Conservation (phyloP, 2,113 vertebrate species). For the Chlorodrepanis virens region DNA sequence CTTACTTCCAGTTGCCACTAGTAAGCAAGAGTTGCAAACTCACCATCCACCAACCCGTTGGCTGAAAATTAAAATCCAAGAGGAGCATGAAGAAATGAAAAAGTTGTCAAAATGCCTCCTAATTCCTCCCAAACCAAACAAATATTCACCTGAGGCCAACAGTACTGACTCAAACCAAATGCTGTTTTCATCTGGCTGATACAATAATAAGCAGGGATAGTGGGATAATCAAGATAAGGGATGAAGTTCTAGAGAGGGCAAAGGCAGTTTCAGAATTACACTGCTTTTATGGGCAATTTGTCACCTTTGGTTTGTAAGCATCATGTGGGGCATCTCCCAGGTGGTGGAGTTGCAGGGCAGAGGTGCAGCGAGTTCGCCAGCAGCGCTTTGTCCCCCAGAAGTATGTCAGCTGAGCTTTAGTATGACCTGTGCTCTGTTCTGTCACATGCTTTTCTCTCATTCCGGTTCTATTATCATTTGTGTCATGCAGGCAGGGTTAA, state of each 20-base stretch:
- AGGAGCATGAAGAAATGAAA: slow-evolving; percentile 68
- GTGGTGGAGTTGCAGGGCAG: background rate
- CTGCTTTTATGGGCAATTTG: background rate
- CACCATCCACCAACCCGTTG: slow-evolving; percentile 65
- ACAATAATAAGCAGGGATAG: background rate
- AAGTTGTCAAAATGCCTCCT: slow-evolving; percentile 67
- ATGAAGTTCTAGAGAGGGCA: background rate
- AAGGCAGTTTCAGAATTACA: background rate
- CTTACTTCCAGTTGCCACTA: slow-evolving; percentile 58
- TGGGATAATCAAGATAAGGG: background rate
- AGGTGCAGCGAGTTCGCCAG: background rate
- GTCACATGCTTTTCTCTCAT: background rate
- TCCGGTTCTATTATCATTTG: background rate
- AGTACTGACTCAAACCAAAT: slow-evolving; percentile 43
- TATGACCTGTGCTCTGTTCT: background rate
- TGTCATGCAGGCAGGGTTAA: background rate
- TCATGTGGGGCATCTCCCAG: background rate
- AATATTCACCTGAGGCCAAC: slow-evolving; percentile 47
- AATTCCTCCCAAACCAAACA: slow-evolving; percentile 59
- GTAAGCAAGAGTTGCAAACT: slow-evolving; percentile 63
- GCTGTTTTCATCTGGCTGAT: background rate
- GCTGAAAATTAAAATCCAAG: slow-evolving; percentile 66
- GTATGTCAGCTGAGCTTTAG: background rate
- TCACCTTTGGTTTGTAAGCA: background rate
- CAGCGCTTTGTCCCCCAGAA: background rate